Percentiles rank a stretch among this genome's conserved stretches.
These are phyloP conservation scores for Mus caroli DNA, from an alignment of 2,797 vertebrate genomes.

Conservation along the genomic window DNA sequence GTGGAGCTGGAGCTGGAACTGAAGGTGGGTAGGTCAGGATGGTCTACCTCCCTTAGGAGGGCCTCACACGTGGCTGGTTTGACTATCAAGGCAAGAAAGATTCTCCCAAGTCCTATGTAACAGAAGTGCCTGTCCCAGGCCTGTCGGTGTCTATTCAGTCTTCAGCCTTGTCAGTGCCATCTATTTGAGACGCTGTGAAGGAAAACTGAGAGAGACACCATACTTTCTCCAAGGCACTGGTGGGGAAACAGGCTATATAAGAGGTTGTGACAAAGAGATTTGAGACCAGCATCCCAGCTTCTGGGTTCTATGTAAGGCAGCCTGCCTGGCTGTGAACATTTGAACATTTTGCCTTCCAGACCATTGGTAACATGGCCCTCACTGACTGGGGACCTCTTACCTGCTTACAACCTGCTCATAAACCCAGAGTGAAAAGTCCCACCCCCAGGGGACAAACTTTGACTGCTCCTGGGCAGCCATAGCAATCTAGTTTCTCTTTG, in stretches of 20 bases:
- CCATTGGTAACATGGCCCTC: neutral
- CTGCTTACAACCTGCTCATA: conserved; percentile 18
- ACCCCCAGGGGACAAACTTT: neutral
- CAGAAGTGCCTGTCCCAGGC: neutral
- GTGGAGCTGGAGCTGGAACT: neutral
- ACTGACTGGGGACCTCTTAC: neutral
- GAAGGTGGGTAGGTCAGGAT: neutral
- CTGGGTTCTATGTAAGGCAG: conserved; percentile 1
- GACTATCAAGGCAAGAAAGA: neutral
- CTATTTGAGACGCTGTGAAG: neutral
- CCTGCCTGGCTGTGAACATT: neutral
- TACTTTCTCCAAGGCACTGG: neutral
- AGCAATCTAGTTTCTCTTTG: conserved; percentile 26
- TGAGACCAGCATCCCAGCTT: conserved; percentile 1
- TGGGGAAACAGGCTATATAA: neutral
- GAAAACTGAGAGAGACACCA: conserved; percentile 9
- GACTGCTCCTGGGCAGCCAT: neutral
- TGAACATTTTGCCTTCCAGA: neutral
- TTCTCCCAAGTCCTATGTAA: neutral
- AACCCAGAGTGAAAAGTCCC: conserved; percentile 11
- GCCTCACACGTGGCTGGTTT: neutral
- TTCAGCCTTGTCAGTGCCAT: neutral
- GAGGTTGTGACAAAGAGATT: neutral
- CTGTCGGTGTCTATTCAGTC: neutral
- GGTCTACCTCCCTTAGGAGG: neutral